Conservation (phyloP, 2,113 vertebrate genomes). For the Gopherus flavomarginatus region DNA sequence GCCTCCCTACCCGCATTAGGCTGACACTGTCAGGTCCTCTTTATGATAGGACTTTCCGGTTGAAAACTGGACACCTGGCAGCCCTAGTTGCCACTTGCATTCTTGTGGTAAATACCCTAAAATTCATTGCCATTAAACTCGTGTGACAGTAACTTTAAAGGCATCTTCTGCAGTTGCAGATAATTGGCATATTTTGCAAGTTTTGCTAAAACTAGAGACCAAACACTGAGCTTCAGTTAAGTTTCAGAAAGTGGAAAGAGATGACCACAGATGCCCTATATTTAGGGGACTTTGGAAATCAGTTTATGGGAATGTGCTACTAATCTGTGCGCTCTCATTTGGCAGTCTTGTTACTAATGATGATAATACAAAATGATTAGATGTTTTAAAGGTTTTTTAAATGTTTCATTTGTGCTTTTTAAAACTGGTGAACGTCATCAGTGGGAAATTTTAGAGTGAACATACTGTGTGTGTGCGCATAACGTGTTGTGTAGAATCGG, state of each 20-base stretch:
- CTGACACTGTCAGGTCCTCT: background rate
- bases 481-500: background rate
- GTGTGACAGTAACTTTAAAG: background rate
- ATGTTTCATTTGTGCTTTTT: accelerated
- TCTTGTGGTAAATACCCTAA: background rate
- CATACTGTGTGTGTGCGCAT: background rate
- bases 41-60: background rate
- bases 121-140: background rate
- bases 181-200: background rate
- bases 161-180: background rate
- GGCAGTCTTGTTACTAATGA: background rate
- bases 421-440: background rate
- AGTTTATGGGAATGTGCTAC: background rate
- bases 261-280: background rate
- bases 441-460: background rate
- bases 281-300: background rate
- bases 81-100: accelerated
- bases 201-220: slow-evolving; percentile 3
- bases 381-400: background rate
- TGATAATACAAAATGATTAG: accelerated
- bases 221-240: background rate
- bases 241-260: background rate
- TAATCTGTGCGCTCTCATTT: background rate
- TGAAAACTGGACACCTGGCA: no score
- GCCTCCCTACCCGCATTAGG: no score